Evolutionary conservation across 2,888 invertebrate genomes (phyloP), one percentile per base, ranked within the genome.

Genomic region (Acanthoscelides obtectus): DNA sequence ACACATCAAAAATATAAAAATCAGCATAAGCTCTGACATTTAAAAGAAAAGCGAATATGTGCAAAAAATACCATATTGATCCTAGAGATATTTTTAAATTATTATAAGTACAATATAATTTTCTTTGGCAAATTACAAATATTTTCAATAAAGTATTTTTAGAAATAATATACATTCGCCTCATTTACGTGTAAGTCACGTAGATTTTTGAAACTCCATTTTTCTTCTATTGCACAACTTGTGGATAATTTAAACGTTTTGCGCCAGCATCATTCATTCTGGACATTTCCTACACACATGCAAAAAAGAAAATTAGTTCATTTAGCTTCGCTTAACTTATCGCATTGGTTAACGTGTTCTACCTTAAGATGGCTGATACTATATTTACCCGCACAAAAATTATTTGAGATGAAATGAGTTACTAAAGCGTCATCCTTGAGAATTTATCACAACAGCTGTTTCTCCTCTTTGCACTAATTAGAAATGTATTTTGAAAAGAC

Each of bases 261-360:
- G 68, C 64, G 68, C 67, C 45, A 45, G 45, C 45, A 22, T 69
- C 64, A 22, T 69, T 79, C 76, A 80, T 77, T 79, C 77, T 22
- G 76, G 74, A 66, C 74, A 75, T 78, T 76, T 78, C 77, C 80
- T 79, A 79, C 72, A 79, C 74, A 77, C 78, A 79, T 78, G 79
- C 78, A 79, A 79, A 73, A 75, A 79, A 77, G 73, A 72, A 75
- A 76, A 79, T 79, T 78, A 79, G 77, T 79, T 66, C 17, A 70
- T 45, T 17, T 45, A 45, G 1, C 3, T 45, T 12, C 45, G 5
- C 12, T 6, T 12, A 45, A 12, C 45, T 6, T 45, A n/a, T n/a
- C n/a, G n/a, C n/a, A n/a, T n/a, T n/a, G n/a, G n/a, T n/a, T n/a
- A n/a, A n/a, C n/a, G n/a, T n/a, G n/a, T n/a, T n/a, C n/a, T n/a